phyloP scores from a whole-genome alignment of 1,140 invertebrate species.

The Eupeodes corollae region DNA sequence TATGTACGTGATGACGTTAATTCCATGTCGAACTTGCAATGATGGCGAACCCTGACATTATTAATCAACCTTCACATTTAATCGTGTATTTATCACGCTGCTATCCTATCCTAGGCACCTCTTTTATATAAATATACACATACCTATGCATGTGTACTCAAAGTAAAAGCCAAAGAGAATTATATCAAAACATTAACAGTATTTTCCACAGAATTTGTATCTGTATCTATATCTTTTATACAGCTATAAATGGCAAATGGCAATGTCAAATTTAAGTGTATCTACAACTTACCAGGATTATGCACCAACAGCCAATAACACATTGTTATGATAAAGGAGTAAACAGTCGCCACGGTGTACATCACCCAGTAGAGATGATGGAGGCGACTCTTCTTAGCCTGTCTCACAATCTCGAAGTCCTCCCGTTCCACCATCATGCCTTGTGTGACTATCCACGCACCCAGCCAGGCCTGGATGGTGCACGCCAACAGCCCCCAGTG shows the following conservation, averaged over 20 bases:
- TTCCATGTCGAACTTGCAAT: too few species aligned
- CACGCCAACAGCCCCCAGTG: slow-evolving; percentile 51
- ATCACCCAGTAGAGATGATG: slow-evolving; percentile 51
- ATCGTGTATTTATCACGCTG: too few species aligned
- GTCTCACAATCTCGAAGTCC: slow-evolving; percentile 33
- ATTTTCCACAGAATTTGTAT: too few species aligned
- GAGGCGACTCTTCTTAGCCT: slow-evolving; percentile 30
- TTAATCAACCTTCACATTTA: not conserved
- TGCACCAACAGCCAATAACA: slow-evolving; percentile 36
- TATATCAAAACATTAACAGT: too few species aligned
- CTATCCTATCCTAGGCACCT: too few species aligned
- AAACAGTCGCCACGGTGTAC: slow-evolving; percentile 46
- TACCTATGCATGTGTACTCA: too few species aligned
- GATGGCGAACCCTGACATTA: not conserved
- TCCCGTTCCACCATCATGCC: slow-evolving; percentile 39
- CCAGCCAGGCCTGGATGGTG: slow-evolving; percentile 36
- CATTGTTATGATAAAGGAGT: slow-evolving; percentile 46
- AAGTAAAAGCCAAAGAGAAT: too few species aligned
- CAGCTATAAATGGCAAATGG: too few species aligned
- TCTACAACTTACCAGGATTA: slow-evolving; percentile 26
- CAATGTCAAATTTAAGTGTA: too few species aligned
- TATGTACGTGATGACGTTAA: not conserved
- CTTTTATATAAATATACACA: too few species aligned
- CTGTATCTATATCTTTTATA: too few species aligned
- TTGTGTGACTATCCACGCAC: slow-evolving; percentile 33